A percentile compares a stretch with the other conserved stretches of the same genome.
phyloP scores from a whole-genome alignment of 2,113 vertebrate genomes.

The Ibidorhyncha struthersii region DNA sequence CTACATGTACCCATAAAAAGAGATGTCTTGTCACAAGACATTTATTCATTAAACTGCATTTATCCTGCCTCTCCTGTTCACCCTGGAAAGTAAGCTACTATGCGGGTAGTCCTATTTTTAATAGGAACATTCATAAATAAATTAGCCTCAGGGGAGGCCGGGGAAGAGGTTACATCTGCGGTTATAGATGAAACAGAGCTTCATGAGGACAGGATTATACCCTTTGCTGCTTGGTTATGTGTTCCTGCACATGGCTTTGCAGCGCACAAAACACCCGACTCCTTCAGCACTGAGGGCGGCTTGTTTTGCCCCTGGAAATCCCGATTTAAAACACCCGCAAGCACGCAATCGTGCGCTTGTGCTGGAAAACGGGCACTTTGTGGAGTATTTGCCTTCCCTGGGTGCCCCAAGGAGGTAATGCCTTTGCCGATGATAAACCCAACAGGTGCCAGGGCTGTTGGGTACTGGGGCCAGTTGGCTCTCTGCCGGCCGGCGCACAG shows the following conservation, averaged over 20 bases:
- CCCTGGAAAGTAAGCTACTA: neutral
- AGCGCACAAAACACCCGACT: neutral
- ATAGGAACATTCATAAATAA: slow-evolving; percentile 25
- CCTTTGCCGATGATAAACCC: slow-evolving; percentile 66
- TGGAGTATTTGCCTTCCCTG: neutral
- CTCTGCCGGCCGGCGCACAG: slow-evolving; percentile 35
- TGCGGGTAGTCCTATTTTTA: slow-evolving; percentile 17
- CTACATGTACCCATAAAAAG: neutral
- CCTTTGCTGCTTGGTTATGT: neutral
- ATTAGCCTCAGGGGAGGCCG: neutral
- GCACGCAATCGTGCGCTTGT: neutral
- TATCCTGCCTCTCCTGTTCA: neutral
- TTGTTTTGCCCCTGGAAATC: neutral
- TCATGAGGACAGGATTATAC: neutral
- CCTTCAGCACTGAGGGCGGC: neutral
- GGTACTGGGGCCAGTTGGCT: slow-evolving; percentile 71
- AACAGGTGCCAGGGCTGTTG: slow-evolving; percentile 77
- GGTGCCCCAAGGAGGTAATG: slow-evolving; percentile 43
- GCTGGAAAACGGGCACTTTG: neutral
- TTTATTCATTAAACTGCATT: neutral
- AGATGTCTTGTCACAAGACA: neutral
- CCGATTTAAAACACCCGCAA: neutral
- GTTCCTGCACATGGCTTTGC: neutral
- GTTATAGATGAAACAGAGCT: neutral
- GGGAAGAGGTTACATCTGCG: neutral